Evolutionary conservation across 2,888 invertebrate genomes (phyloP), one percentile per base, ranked within the genome.

Genomic region (Tenodera sinensis): DNA sequence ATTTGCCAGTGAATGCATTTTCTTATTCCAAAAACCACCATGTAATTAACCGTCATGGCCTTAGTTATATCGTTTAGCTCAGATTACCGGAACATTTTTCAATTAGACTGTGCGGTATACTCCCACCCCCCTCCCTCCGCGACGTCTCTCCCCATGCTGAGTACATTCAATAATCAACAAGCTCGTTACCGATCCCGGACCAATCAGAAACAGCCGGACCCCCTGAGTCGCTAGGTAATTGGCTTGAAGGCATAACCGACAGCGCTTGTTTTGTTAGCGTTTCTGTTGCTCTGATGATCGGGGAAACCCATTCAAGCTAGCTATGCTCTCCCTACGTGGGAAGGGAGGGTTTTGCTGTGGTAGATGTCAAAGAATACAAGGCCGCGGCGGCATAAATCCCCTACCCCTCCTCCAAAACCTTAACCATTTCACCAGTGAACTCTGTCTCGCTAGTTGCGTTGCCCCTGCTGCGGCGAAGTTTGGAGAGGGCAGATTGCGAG

Each of bases 1-100:
- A 83, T 30, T 28, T 30, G 28, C 30, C 28, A 83, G 83, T 71
- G 88, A 84, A 88, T 83, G 88, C 83, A 54, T 88, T 88, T 89
- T 84, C 89, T 89, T 88, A 83, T 88, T 71, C 81, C 85, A 89
- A 87, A 90, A 89, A 89, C 89, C 90, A 84, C 90, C 90, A 71
- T 88, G 85, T 90, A 90, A 90, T 90, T 90, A 90, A 90, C 90
- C 90, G 89, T 89, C 90, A 89, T 87, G 86, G 84, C 90, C 90
- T 90, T 90, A 89, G 89, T 90, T 90, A 90, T 89, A 84, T 90
- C 89, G 90, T 90, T 90, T 90, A 90, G 88, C 90, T 90, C 90
- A 84, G 90, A 90, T 90, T 90, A 90, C 90, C 89, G 82, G 28
- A 87, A 89, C 88, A 88, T 90, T 90, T 90, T 89, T 89, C 90